Percentiles rank a stretch among this genome's conserved stretches.
Evolutionary conservation across 2,113 vertebrate genomes (phyloP).

Genomic region (Lophochroa leadbeateri): DNA sequence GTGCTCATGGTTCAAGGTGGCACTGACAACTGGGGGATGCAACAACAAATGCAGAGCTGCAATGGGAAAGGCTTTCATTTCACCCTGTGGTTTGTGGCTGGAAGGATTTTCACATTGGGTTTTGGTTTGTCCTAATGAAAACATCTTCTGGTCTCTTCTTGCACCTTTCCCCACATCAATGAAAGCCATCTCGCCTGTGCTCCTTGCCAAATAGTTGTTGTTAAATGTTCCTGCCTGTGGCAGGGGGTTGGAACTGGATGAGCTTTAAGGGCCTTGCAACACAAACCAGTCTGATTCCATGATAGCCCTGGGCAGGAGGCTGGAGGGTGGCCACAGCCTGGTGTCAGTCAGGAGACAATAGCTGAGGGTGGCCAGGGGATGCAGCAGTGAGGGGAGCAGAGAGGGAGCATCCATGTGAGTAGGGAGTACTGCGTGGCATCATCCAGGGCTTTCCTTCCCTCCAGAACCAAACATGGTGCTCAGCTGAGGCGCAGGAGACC

Average conservation of each 20-base stretch:
- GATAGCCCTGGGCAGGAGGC: not conserved
- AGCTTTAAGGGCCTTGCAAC: not conserved
- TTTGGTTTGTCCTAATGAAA: not conserved
- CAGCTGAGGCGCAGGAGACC: not conserved
- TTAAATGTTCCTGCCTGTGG: not conserved
- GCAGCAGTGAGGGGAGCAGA: fast-evolving
- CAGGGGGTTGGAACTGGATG: not conserved
- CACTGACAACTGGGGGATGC: fast-evolving
- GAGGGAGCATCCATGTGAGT: not conserved
- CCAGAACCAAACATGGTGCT: not conserved
- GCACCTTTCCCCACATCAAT: fast-evolving
- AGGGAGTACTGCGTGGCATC: fast-evolving
- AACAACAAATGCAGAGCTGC: fast-evolving
- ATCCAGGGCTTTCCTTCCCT: not conserved
- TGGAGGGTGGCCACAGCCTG: not conserved
- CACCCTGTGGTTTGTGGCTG: fast-evolving
- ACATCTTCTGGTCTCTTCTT: not conserved
- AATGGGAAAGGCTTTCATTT: not conserved
- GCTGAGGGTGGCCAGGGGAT: not conserved
- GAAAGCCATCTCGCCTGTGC: fast-evolving
- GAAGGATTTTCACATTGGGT: not conserved
- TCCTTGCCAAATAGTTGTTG: not conserved
- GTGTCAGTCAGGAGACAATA: not conserved
- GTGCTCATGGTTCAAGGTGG: fast-evolving
- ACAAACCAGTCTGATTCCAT: not conserved